Percentiles rank a stretch among this genome's conserved stretches.
phyloP scores from a whole-genome alignment of 2,888 invertebrate species.

The Apodemia duryi region DNA sequence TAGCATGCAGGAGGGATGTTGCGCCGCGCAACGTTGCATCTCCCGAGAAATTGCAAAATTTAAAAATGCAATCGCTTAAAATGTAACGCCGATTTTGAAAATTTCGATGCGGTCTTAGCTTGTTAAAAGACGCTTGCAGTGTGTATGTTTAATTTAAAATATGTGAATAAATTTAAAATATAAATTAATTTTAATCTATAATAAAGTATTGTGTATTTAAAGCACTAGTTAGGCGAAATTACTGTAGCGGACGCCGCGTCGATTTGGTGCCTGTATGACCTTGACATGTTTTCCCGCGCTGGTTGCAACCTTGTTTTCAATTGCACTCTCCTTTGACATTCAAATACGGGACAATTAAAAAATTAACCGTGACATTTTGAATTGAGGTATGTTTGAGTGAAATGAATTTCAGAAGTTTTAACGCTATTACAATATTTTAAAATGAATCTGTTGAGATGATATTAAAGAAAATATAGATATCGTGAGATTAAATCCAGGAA shows the following conservation, averaged over 20 bases:
- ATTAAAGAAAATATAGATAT: neutral
- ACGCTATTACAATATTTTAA: neutral
- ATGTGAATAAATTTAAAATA: neutral
- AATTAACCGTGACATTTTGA: conserved; percentile 39
- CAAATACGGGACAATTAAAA: conserved; percentile 53
- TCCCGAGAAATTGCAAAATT: conserved; percentile 58
- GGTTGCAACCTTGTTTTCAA: conserved; percentile 65
- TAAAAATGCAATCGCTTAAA: conserved; percentile 65
- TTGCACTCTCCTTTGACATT: conserved; percentile 71
- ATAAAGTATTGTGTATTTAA: conserved; percentile 34
- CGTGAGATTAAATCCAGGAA: neutral
- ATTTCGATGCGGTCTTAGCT: neutral
- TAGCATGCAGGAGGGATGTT: conserved; percentile 60
- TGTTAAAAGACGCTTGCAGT: conserved; percentile 30
- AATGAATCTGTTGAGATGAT: conserved; percentile 18
- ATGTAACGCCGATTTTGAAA: conserved; percentile 37
- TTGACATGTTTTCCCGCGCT: conserved; percentile 76
- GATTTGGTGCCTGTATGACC: conserved; percentile 62
- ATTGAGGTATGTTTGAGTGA: conserved; percentile 23
- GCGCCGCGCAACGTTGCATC: conserved; percentile 54
- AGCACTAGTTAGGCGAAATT: conserved; percentile 45
- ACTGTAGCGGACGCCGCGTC: conserved; percentile 56
- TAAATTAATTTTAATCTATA: conserved; percentile 20
- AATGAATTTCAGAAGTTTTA: neutral
- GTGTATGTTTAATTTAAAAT: conserved; percentile 16